Conservation (phyloP, 1,140 invertebrate species). For the Rhyacophila brunnea region DNA sequence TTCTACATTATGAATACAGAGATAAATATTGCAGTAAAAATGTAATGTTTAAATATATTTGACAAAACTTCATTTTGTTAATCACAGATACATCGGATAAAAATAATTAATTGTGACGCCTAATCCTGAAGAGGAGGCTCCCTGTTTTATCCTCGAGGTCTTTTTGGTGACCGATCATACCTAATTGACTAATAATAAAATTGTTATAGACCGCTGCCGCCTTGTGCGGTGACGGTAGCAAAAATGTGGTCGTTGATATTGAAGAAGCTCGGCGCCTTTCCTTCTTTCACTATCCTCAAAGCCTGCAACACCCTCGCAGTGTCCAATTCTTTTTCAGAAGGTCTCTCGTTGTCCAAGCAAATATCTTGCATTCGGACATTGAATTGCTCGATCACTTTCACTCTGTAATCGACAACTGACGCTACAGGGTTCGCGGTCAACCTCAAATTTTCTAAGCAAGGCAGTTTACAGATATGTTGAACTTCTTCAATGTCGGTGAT, state of each 20-base stretch:
- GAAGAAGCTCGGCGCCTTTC: conserved; percentile 49
- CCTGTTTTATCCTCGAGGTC: no score
- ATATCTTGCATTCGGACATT: conserved; percentile 73
- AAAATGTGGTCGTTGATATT: conserved; percentile 25
- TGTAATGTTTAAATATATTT: no score
- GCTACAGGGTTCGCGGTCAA: conserved; percentile 89
- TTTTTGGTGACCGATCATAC: no score
- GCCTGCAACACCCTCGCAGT: conserved; percentile 87
- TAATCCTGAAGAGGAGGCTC: no score
- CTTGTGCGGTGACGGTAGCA: conserved; percentile 25
- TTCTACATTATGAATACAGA: no score
- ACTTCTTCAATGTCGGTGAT: conserved; percentile 81
- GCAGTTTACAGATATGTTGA: conserved; percentile 73
- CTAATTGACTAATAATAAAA: background rate
- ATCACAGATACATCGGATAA: no score
- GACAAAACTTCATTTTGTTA: no score
- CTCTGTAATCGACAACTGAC: conserved; percentile 81
- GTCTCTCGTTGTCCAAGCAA: conserved; percentile 82
- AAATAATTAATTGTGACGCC: no score
- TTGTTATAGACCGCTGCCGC: conserved; percentile 30
- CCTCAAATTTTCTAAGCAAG: conserved; percentile 81
- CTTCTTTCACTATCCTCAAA: conserved; percentile 61
- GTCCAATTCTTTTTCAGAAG: conserved; percentile 85
- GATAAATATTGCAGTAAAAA: no score
- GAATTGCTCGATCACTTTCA: conserved; percentile 83